Percentiles rank a stretch among this genome's conserved stretches.
These are phyloP conservation scores for Cherax destructor DNA, from an alignment of 1,140 invertebrate species.

Conservation along the genomic window DNA sequence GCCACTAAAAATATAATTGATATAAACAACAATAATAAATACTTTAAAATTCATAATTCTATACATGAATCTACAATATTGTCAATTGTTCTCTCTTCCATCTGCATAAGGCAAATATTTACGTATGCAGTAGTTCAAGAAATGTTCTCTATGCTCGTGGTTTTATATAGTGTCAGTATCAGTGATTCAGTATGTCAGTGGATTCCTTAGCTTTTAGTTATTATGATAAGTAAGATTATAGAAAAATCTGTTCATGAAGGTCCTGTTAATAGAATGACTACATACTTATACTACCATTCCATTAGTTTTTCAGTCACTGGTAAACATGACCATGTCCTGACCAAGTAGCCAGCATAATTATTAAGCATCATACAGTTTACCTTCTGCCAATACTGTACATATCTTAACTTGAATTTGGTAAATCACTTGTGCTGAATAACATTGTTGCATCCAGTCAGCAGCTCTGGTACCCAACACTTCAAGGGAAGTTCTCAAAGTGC, in stretches of 20 bases:
- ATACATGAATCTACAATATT: not conserved
- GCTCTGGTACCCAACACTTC: too few species aligned
- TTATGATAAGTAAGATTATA: too few species aligned
- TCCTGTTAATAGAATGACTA: too few species aligned
- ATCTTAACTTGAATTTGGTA: too few species aligned
- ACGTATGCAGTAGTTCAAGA: not conserved
- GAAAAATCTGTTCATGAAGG: too few species aligned
- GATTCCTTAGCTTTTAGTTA: too few species aligned
- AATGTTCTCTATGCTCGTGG: not conserved
- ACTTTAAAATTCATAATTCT: not conserved
- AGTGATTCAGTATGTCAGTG: too few species aligned
- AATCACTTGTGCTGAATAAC: too few species aligned
- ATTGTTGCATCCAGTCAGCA: too few species aligned
- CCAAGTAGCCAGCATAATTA: not conserved
- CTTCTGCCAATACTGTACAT: not conserved
- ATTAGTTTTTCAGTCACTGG: not conserved
- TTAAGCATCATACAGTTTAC: not conserved
- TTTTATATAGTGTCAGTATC: too few species aligned
- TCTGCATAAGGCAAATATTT: not conserved
- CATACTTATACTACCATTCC: not conserved
- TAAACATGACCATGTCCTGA: not conserved
- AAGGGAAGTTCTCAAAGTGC: too few species aligned
- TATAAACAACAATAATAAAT: not conserved
- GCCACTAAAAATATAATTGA: not conserved
- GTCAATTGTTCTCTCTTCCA: not conserved